Evolutionary conservation across 1,140 invertebrate genomes (phyloP).

Genomic region (Drosophila kepulauana): DNA sequence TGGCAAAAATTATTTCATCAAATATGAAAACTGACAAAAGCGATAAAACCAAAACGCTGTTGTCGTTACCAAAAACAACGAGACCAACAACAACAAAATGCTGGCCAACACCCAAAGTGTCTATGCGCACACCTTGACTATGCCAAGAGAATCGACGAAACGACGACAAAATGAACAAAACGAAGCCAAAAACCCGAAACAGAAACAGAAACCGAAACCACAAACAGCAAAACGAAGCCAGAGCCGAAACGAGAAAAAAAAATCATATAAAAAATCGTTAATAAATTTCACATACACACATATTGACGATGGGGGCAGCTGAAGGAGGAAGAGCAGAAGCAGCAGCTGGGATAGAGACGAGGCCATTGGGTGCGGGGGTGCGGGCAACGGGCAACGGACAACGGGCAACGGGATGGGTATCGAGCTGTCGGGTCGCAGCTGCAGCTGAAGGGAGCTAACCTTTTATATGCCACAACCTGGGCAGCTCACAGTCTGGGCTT

Average conservation of each 20-base stretch:
- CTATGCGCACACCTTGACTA: constrained; percentile 76
- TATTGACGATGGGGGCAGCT: neutral
- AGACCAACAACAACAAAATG: constrained; percentile 9
- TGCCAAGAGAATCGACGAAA: constrained; percentile 32
- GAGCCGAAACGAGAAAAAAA: constrained; percentile 68
- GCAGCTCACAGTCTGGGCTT: constrained; percentile 32
- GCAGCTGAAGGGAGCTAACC: constrained; percentile 76
- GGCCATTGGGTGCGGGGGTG: constrained; percentile 10
- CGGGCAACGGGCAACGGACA: no score
- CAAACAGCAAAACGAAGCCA: constrained; percentile 19
- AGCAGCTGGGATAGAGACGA: constrained; percentile 16
- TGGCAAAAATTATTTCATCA: constrained; percentile 75
- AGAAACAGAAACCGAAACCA: constrained; percentile 19
- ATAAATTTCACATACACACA: constrained; percentile 78
- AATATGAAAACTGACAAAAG: constrained; percentile 45
- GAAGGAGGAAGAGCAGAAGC: neutral
- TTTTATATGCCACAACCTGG: constrained; percentile 61
- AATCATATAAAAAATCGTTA: constrained; percentile 80
- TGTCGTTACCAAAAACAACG: constrained; percentile 21
- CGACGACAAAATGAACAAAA: constrained; percentile 28
- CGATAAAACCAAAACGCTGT: constrained; percentile 65
- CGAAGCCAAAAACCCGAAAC: constrained; percentile 20
- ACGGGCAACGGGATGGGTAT: neutral
- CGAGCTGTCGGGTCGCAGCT: constrained; percentile 43
- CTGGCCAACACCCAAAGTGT: constrained; percentile 79